Evolutionary conservation across 1,140 invertebrate genomes (phyloP).

Genomic region (Zeugodacus cucurbitae): DNA sequence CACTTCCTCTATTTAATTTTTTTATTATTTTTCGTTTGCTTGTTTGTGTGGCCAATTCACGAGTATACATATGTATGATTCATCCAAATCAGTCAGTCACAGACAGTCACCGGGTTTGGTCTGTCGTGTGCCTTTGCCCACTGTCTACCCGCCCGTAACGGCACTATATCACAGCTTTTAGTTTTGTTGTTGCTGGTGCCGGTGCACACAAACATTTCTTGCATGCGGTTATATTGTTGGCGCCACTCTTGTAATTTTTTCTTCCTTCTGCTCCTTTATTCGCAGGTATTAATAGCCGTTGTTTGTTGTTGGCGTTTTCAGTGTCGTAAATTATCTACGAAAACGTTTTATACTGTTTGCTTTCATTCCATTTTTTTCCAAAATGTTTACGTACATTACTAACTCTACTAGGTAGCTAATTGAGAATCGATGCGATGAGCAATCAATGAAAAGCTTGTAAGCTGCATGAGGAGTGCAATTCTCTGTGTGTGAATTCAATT

Average conservation of each 20-base stretch:
- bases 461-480: too few species aligned
- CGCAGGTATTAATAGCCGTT: conserved; percentile 13
- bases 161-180: background rate
- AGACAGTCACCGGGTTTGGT: background rate
- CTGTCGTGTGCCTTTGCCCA: background rate
- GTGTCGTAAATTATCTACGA: background rate
- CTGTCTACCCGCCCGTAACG: background rate
- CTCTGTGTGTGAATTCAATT: too few species aligned
- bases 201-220: background rate
- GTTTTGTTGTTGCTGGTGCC: background rate
- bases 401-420: background rate
- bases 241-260: background rate
- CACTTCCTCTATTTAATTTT: background rate
- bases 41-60: background rate
- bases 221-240: conserved; percentile 26
- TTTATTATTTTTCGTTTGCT: background rate
- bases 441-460: background rate
- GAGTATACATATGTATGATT: conserved; percentile 2
- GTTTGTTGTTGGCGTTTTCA: background rate
- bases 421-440: background rate
- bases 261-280: background rate
- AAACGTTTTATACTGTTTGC: background rate
- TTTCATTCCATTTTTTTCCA: background rate
- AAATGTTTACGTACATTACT: background rate
- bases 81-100: conserved; percentile 20